These are phyloP conservation scores for Procambarus clarkii DNA, from an alignment of 1,140 invertebrate species.

Conservation along the genomic window DNA sequence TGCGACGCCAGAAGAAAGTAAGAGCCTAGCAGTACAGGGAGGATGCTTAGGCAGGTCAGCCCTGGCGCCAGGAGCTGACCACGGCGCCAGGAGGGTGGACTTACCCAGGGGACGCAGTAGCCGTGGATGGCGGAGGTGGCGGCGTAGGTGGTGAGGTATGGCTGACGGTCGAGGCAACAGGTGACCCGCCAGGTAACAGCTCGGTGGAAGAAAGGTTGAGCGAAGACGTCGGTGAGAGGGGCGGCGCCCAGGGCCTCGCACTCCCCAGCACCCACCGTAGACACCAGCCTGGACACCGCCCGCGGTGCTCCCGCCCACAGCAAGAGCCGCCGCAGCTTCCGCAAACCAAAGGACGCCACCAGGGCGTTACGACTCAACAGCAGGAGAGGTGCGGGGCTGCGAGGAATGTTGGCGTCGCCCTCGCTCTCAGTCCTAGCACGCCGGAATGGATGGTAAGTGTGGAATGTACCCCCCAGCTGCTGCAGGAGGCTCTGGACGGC, in stretches of 20 bases:
- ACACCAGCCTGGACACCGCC: conserved; percentile 61
- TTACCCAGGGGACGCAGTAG: conserved; percentile 65
- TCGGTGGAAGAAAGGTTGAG: conserved; percentile 69
- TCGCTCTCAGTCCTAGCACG: conserved; percentile 42
- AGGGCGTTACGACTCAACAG: conserved; percentile 57
- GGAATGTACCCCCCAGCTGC: conserved; percentile 68
- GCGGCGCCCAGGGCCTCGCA: conserved; percentile 66
- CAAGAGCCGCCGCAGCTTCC: conserved; percentile 58
- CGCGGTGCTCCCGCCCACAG: conserved; percentile 60
- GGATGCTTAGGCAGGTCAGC: too few relatives aligned
- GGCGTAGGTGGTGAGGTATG: conserved; percentile 70
- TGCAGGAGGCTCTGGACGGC: conserved; percentile 69
- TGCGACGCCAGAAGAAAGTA: too few relatives aligned
- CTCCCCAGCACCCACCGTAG: conserved; percentile 64
- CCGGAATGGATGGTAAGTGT: conserved; percentile 71
- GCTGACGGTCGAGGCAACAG: conserved; percentile 68
- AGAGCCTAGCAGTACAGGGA: too few relatives aligned
- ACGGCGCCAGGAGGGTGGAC: too few relatives aligned
- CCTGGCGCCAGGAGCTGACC: too few relatives aligned
- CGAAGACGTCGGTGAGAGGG: conserved; percentile 70
- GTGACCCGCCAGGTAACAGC: conserved; percentile 67
- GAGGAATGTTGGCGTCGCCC: conserved; percentile 39
- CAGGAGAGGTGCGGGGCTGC: conserved; percentile 53
- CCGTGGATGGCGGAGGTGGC: conserved; percentile 64
- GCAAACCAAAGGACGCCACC: conserved; percentile 61